Percentiles rank a stretch among this genome's conserved stretches.
phyloP scores from a whole-genome alignment of 2,797 vertebrate species.

The Amblyraja radiata region DNA sequence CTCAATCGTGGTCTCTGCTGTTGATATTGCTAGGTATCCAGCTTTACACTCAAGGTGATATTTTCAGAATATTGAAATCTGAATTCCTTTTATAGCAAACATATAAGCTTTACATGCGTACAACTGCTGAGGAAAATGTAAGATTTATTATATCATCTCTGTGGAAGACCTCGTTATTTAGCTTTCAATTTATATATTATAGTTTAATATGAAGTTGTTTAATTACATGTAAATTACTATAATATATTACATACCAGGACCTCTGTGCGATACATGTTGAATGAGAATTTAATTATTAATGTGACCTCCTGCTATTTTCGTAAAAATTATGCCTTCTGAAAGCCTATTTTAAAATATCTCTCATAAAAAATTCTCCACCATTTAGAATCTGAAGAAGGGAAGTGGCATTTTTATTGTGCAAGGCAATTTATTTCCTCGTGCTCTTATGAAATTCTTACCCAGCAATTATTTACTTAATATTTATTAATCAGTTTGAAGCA shows the following conservation, averaged over 20 bases:
- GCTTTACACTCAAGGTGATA: background rate
- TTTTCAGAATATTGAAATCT: background rate
- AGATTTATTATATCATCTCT: background rate
- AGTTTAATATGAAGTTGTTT: slow-evolving; percentile 1
- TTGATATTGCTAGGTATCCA: background rate
- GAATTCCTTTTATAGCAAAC: background rate
- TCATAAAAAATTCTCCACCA: background rate
- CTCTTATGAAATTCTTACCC: background rate
- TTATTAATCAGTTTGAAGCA: background rate
- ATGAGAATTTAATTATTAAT: background rate
- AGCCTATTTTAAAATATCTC: background rate
- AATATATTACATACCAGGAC: background rate
- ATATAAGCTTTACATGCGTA: background rate
- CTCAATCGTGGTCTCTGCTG: background rate
- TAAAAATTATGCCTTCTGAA: background rate
- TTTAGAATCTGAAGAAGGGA: background rate
- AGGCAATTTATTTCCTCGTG: background rate
- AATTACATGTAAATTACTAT: background rate
- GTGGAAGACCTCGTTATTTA: background rate
- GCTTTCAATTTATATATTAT: slow-evolving; percentile 5
- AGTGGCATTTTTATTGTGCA: background rate
- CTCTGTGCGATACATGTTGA: background rate
- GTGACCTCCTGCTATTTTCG: background rate
- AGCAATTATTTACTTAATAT: slow-evolving; percentile 5
- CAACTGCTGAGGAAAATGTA: background rate